Evolutionary conservation across 2,113 vertebrate species (phyloP).

Genomic region (Corythornis vintsioides): DNA sequence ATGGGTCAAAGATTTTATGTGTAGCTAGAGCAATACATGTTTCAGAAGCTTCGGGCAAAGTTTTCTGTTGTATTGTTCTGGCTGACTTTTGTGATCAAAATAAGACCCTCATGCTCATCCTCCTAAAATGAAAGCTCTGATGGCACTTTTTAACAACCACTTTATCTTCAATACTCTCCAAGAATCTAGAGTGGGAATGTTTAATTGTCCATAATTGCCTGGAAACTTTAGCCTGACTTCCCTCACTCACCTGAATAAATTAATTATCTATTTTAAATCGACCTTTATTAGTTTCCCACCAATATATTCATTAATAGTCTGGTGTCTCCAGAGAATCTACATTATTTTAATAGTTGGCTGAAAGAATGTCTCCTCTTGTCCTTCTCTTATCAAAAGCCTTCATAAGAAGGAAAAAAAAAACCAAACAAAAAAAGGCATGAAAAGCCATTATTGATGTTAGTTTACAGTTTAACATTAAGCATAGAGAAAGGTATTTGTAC

Average conservation of each 20-base stretch:
- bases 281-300: neutral
- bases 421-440: neutral
- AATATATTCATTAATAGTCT: neutral
- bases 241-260: neutral
- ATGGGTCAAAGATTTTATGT: neutral
- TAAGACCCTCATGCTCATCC: neutral
- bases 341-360: neutral
- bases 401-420: neutral
- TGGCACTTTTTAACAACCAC: neutral
- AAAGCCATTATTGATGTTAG: neutral
- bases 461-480: neutral
- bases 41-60: neutral
- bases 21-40: neutral
- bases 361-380: neutral
- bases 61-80: neutral
- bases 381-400: neutral
- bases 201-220: neutral
- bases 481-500: neutral
- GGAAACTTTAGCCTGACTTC: conserved; percentile 15
- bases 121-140: neutral
- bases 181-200: neutral
- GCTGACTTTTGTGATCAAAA: neutral
- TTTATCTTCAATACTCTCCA: neutral
- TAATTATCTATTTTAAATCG: neutral
- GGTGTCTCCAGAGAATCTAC: neutral